phyloP scores from a whole-genome alignment of 1,140 invertebrate species.

The Dermatophagoides farinae region DNA sequence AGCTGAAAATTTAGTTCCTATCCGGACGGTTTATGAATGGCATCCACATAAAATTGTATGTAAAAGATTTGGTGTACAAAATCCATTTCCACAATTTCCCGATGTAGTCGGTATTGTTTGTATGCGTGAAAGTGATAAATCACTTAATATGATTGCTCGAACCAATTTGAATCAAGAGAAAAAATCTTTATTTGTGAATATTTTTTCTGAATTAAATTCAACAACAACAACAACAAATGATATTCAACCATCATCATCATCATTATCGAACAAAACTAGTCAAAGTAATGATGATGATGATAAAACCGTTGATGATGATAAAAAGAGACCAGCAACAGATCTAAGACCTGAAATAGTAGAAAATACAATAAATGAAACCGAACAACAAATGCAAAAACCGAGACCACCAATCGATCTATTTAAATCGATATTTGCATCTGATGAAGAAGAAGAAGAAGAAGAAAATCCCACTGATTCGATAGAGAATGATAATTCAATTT shows the following conservation, averaged over 20 bases:
- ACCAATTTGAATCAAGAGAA: neutral
- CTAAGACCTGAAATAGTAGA: constrained; percentile 6
- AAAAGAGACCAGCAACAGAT: constrained; percentile 12
- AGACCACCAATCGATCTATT: constrained; percentile 32
- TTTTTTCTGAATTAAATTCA: neutral
- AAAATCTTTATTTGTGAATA: neutral
- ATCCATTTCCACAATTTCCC: constrained; percentile 40
- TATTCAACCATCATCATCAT: neutral
- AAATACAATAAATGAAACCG: neutral
- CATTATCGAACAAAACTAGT: neutral
- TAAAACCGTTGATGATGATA: neutral
- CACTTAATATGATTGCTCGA: constrained; percentile 25
- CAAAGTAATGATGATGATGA: neutral
- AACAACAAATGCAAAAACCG: neutral
- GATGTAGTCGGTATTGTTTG: constrained; percentile 12
- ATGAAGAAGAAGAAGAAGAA: constrained; percentile 29
- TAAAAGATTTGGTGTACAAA: constrained; percentile 80
- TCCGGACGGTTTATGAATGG: constrained; percentile 40
- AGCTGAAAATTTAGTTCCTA: neutral
- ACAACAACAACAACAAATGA: too few relatives aligned
- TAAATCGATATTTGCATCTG: constrained; percentile 33
- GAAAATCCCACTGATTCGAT: constrained; percentile 28
- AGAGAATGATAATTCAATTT: neutral
- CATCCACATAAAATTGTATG: constrained; percentile 63
- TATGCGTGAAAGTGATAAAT: neutral